phyloP scores from a whole-genome alignment of 2,888 invertebrate genomes.

The Tetanocera ferruginea region DNA sequence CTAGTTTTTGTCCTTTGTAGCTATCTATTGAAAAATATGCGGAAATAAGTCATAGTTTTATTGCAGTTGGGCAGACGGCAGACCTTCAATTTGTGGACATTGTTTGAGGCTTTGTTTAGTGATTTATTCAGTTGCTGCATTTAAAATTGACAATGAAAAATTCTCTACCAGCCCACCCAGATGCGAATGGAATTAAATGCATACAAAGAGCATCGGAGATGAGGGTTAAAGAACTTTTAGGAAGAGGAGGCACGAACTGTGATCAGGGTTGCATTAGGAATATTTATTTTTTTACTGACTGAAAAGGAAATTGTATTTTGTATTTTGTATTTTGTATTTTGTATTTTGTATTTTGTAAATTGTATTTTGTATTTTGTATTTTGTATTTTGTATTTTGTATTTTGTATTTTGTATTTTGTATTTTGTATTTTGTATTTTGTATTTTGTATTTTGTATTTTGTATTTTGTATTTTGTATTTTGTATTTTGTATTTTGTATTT shows the following conservation, averaged over 20 bases:
- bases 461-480: no score
- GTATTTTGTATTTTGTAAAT: no score
- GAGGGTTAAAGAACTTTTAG: not conserved
- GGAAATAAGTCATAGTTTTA: conserved; percentile 20
- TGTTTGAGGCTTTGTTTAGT: not conserved
- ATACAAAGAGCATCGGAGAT: not conserved
- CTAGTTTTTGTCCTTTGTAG: not conserved
- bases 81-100: not conserved
- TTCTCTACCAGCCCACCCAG: conserved; percentile 12
- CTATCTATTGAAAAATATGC: not conserved
- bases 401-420: no score
- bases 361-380: no score
- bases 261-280: not conserved
- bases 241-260: not conserved
- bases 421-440: no score
- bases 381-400: no score
- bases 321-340: no score
- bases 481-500: no score
- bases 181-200: not conserved
- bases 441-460: no score
- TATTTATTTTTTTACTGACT: not conserved
- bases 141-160: conserved; percentile 17
- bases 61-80: not conserved
- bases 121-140: not conserved
- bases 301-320: not conserved